Evolutionary conservation across 2,888 invertebrate genomes (phyloP), one percentile per base, ranked within the genome.

Genomic region (Theodoxus fluviatilis): DNA sequence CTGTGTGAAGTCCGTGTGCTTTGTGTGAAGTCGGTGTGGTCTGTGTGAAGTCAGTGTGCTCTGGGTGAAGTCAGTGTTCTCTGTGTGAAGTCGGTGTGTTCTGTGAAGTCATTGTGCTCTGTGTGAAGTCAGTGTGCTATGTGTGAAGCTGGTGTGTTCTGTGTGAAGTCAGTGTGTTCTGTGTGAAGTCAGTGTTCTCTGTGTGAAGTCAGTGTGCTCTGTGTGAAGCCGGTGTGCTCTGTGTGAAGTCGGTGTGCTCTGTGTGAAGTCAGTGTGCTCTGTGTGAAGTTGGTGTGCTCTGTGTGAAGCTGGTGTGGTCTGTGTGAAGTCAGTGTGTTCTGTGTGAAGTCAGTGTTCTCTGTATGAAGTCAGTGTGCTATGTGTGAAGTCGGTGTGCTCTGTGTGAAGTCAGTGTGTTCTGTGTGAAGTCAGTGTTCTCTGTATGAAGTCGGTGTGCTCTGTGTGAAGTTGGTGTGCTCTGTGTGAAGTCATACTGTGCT

Each of bases 401-500:
- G n/a, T 7, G 18, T 7, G 18, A 25, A 2, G n/a, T 35, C 3
- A 22, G 4, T 2, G 25, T 15, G 28, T 65, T 2, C 31, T 43
- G 85, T 83, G 64, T 64, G 73, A 12, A 7, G 25, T 15, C 22
- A 3, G 18, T n/a, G 31, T 18, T 1, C 31, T 28, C 33, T 55
- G n/a, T 38, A 38, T n/a, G 9, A 38, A 25, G 33, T 18, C 64
- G 37, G 28, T n/a, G n/a, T 38, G 33, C 4, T n/a, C n/a, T 33
- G 43, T 22, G 15, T 31, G n/a, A 47, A 2, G 18, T 35, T 4
- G 18, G 3, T 2, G 40, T 33, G 28, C 31, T 3, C 28, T 43
- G 33, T n/a, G n/a, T n/a, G n/a, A n/a, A n/a, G n/a, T n/a, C n/a
- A n/a, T n/a, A n/a, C n/a, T n/a, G n/a, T n/a, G n/a, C n/a, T n/a